A percentile compares a stretch with the other conserved stretches of the same genome.
phyloP scores from a whole-genome alignment of 2,113 vertebrate species.

The Rana temporaria region DNA sequence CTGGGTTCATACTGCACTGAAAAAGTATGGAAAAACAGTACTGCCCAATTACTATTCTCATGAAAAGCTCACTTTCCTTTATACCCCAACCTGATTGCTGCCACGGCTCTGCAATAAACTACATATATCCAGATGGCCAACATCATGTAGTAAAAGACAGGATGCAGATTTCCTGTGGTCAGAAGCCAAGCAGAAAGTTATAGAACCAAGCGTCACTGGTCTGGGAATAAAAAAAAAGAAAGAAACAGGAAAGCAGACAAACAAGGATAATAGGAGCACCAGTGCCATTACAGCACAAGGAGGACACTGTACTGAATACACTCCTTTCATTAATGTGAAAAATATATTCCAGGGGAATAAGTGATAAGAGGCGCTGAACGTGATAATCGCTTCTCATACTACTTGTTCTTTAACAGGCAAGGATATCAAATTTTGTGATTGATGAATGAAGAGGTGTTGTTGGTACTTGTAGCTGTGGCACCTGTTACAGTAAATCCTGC shows the following conservation, averaged over 20 bases:
- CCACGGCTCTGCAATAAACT: constrained; percentile 62
- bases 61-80: neutral
- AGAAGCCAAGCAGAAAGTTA: constrained; percentile 70
- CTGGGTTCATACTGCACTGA: constrained; percentile 31
- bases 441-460: constrained; percentile 79
- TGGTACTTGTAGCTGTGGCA: constrained; percentile 93
- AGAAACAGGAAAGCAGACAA: constrained; percentile 67
- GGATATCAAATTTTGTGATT: constrained; percentile 83
- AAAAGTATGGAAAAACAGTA: constrained; percentile 4
- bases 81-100: neutral
- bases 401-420: constrained; percentile 66
- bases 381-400: constrained; percentile 71
- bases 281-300: constrained; percentile 72
- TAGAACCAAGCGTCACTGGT: constrained; percentile 64
- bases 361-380: constrained; percentile 63
- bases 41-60: constrained; percentile 9
- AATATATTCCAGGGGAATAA: constrained; percentile 61
- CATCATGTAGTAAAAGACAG: constrained; percentile 75
- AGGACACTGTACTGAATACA: constrained; percentile 25
- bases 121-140: constrained; percentile 70
- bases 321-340: constrained; percentile 51
- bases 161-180: constrained; percentile 78
- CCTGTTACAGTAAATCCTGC: constrained; percentile 91
- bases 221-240: constrained; percentile 62
- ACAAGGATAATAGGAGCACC: constrained; percentile 79